These are phyloP conservation scores for Kradibia gibbosae DNA, from an alignment of 1,140 invertebrate species.

Conservation along the genomic window DNA sequence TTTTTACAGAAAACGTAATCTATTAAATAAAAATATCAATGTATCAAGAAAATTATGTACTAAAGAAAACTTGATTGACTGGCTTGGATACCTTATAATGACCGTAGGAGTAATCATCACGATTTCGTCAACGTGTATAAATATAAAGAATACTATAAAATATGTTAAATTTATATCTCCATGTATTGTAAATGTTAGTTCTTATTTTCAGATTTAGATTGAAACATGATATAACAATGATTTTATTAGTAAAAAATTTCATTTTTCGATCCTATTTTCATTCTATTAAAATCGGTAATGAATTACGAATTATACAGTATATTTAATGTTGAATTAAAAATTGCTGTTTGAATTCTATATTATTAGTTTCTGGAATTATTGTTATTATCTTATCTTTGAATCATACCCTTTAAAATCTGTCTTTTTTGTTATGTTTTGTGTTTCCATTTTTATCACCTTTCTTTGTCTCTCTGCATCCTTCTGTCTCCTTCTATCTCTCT, in stretches of 20 bases:
- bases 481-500: too few relatives aligned
- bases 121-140: slow-evolving; percentile 76
- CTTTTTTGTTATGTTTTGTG: too few relatives aligned
- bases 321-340: too few relatives aligned
- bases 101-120: slow-evolving; percentile 75
- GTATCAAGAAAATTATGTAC: slow-evolving; percentile 27
- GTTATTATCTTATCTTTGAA: too few relatives aligned
- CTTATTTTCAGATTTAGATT: slow-evolving; percentile 29
- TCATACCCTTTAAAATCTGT: too few relatives aligned
- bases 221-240: not conserved
- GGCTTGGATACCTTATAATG: slow-evolving; percentile 71
- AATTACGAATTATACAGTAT: too few relatives aligned
- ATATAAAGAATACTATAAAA: slow-evolving; percentile 74
- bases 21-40: not conserved
- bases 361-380: too few relatives aligned
- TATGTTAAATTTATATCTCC: slow-evolving; percentile 77
- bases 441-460: too few relatives aligned
- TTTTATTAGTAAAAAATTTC: not conserved
- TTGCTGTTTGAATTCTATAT: too few relatives aligned
- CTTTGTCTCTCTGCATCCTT: too few relatives aligned
- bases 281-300: too few relatives aligned
- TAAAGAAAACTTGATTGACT: slow-evolving; percentile 59
- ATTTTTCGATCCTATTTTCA: too few relatives aligned
- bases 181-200: slow-evolving; percentile 75
- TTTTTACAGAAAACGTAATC: slow-evolving; percentile 5